Base-by-base conservation (phyloP, 2,113 vertebrate species). In the Martes martes region DNA sequence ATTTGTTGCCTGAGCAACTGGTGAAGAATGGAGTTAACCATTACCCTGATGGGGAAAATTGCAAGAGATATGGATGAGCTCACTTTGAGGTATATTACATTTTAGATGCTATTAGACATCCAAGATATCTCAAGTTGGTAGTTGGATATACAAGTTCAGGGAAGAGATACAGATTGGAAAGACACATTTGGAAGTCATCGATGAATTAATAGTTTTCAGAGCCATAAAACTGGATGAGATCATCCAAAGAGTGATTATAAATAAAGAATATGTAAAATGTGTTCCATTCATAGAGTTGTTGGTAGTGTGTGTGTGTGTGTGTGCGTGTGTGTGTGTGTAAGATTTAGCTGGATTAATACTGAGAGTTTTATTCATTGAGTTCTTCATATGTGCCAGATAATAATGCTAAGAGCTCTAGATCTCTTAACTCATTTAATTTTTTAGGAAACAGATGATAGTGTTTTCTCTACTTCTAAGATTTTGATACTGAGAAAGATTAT, bases 381-480 rank as follows among this genome's bases (percentile, higher is more conserved):
- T 42, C 33, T 78, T 78, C 50, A 19, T 69, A 59, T 45, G 21
- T 2, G 36, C 19, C 21, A 74, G 45, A 55, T 67, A 23, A 16
- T 90, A n/a, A n/a, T 83, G 24, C 57, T 28, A 84, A 89, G 50
- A 67, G 23, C 47, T 87, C 67, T 92, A 18, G 73, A 82, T 88
- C 31, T 31, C 28, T 93, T 59, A 93, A 93, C 39, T 78, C 28
- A 85, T 61, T 90, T 85, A 85, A 79, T 94, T 89, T 90, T 90
- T 52, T 90, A 86, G 18, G 19, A 26, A 94, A 55, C 52, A 50
- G 9, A 52, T 63, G 39, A 83, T 69, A 50, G 55, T 39, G 74
- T 76, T 83, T 93, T 93, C 31, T 76, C 19, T 67, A 82, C 82
- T 63, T 81, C 71, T 76, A 73, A 47, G 55, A 74, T 26, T 28